Evolutionary conservation across 2,113 vertebrate species (phyloP), one percentile per base, ranked within the genome.

Genomic region (Dicaeum eximium): DNA sequence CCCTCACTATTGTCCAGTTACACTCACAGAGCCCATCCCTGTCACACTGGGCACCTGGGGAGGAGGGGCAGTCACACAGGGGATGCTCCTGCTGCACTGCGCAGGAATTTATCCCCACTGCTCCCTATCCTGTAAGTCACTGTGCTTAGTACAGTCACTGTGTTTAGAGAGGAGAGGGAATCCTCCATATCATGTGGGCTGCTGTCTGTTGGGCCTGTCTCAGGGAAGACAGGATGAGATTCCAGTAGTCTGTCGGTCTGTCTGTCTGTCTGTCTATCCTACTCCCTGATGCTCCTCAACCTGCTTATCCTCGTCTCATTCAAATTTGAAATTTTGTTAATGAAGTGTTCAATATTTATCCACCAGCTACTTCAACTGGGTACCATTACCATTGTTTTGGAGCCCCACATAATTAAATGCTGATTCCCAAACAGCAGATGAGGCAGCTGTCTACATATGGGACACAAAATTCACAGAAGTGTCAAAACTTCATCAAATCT

Each of bases 281-380:
- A 53, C 30, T 47, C 13, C 13, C n/a, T 24, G 7, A 15, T 53
- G 30, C 20, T 89, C 47, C 38, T 74, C 53, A 67, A 40, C 16
- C 33, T 53, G 45, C 23, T 31, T 24, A 38, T 5, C 8, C 17
- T 14, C 0, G 0, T n/a, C 37, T 21, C 15, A 22, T 60, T 38
- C 3, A 8, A 88, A 62, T 73, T 37, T 45, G 27, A 72, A 69
- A 72, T 73, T 72, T 67, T 30, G 33, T 67, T 80, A 48, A 40
- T 53, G 22, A 69, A 65, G 27, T 8, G 13, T 48, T 62, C 16
- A 27, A 9, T 60, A 58, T 70, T 95, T 96, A 80, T 60, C 45
- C 74, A 44, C 15, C 35, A 67, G 35, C 23, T 84, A 37, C 62
- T 92, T 28, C 54, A 86, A 3, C 27, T 44, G 48, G 24, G 13